Evolutionary conservation across 2,797 vertebrate species (phyloP).

Genomic region (Argyrosomus regius): DNA sequence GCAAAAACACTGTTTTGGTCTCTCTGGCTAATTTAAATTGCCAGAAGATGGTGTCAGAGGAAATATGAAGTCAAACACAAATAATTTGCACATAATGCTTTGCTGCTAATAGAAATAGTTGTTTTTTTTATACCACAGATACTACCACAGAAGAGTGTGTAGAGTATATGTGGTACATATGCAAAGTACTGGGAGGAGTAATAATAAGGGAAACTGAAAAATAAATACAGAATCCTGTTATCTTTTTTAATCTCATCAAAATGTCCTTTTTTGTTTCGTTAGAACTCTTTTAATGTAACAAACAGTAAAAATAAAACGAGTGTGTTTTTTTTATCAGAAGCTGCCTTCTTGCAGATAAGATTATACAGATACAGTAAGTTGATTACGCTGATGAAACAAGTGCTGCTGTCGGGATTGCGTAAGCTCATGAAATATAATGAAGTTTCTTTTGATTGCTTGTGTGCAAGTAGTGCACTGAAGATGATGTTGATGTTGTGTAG

Average conservation of each 20-base stretch:
- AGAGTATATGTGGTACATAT: not conserved
- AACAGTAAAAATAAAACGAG: not conserved
- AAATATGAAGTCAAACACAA: too few relatives aligned
- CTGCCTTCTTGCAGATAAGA: constrained; percentile 21
- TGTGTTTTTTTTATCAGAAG: constrained; percentile 9
- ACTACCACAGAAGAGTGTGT: not conserved
- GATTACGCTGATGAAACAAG: constrained; percentile 26
- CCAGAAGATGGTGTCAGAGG: too few relatives aligned
- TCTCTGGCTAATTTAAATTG: too few relatives aligned
- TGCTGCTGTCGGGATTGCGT: not conserved
- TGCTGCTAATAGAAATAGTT: too few relatives aligned
- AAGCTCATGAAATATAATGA: not conserved
- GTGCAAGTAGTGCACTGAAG: not conserved
- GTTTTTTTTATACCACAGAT: too few relatives aligned
- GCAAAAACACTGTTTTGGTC: too few relatives aligned
- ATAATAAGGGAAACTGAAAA: not conserved
- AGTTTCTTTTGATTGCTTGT: not conserved
- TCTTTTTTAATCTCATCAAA: constrained; percentile 14
- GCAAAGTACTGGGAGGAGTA: not conserved
- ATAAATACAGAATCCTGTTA: not conserved
- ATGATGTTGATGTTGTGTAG: not conserved
- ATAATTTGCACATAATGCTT: too few relatives aligned
- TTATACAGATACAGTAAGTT: constrained; percentile 10
- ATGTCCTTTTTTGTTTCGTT: not conserved
- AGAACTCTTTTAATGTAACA: not conserved